Base-by-base conservation (phyloP, 2,113 vertebrate genomes). In the Cranoglanis bouderius region DNA sequence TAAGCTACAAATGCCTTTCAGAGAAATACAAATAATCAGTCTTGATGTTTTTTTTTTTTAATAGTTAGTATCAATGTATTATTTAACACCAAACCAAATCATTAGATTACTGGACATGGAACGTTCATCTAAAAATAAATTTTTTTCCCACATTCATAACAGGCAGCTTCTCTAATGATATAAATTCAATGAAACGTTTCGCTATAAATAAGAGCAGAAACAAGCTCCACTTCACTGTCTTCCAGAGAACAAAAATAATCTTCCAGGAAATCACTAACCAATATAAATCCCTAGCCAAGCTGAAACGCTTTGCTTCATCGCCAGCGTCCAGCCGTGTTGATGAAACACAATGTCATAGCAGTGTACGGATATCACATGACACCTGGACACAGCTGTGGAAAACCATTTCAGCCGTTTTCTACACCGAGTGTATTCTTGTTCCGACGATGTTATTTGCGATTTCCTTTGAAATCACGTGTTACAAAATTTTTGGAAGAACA, bases 301-400 rank as follows among this genome's bases (percentile, higher is more conserved):
- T 5, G 35, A 57, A 82, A 82, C 4, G 18, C 78, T 53, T 3
- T 14, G 77, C 78, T 19, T 55, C 78, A 35, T 55, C 78, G n/a
- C 78, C n/a, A 82, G 51, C n/a, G 14, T 82, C 53, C 53, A 82
- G 53, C 19, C 81, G 40, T 59, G 53, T 40, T 59, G 81, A 59
- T 82, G 32, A 26, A 82, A 82, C 81, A 12, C 81, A 0, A 59
- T 26, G 81, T 38, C 78, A 55, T 9, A 9, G 46, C 29, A 4
- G 29, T 24, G n/a, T 38, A 38, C 5, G 55, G 53, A 82, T 57
- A 51, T 80, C 14, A 32, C 53, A n/a, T 57, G 51, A 82, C 81
- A 82, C 59, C 81, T 82, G 81, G 81, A 82, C 53, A 4, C 8
- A 4, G 81, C 81, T 26, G 35, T 40, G 81, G 81, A 82, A 82